These are phyloP conservation scores for Alectoris magna DNA, from an alignment of 2,797 vertebrate genomes.

Conservation along the genomic window DNA sequence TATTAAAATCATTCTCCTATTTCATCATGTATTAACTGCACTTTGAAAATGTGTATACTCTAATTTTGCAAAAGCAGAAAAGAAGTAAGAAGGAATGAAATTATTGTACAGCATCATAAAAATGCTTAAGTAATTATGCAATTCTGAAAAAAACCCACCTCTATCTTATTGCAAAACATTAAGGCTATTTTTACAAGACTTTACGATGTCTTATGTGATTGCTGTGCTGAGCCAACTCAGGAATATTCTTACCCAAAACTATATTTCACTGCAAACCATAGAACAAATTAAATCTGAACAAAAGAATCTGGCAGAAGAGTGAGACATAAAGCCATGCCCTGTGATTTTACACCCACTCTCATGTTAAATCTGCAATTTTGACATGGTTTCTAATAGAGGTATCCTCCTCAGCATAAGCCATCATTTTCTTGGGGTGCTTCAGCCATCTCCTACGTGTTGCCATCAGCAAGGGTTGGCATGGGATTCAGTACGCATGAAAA, in stretches of 20 bases:
- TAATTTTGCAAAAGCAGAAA: conserved; percentile 15
- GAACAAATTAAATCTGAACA: conserved; percentile 16
- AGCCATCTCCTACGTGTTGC: not conserved
- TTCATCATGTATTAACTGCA: not conserved
- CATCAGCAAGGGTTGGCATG: not conserved
- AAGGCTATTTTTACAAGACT: not conserved
- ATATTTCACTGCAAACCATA: not conserved
- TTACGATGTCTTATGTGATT: not conserved
- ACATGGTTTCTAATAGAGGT: not conserved
- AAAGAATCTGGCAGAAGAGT: not conserved
- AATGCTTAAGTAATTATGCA: conserved; percentile 8
- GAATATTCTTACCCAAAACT: not conserved
- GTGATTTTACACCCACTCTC: not conserved
- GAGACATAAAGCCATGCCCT: not conserved
- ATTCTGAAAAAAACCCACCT: not conserved
- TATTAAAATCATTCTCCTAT: conserved; percentile 1
- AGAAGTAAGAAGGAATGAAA: conserved; percentile 27
- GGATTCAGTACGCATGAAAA: not conserved
- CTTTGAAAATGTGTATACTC: conserved; percentile 11
- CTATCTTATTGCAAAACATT: not conserved
- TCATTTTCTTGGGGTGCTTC: not conserved
- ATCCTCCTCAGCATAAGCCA: not conserved
- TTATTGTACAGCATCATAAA: not conserved
- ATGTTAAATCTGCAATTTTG: not conserved
- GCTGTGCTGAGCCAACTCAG: not conserved